Percentiles rank a stretch among this genome's conserved stretches.
Conservation (phyloP, 2,113 vertebrate species). For the Rhineura floridana region DNA sequence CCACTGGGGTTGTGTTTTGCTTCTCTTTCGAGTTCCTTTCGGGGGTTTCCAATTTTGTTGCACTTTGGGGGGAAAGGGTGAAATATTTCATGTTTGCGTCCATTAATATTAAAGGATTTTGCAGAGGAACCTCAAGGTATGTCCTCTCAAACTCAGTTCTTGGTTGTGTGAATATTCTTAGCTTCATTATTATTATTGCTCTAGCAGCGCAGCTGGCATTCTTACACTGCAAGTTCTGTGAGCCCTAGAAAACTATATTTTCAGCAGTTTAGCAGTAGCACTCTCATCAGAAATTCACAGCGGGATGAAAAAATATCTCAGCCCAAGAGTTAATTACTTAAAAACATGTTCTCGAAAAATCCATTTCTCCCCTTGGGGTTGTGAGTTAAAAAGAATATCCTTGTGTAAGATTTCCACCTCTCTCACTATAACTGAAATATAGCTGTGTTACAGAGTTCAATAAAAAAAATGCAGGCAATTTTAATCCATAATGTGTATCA, state of each 20-base stretch:
- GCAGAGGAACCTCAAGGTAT: not conserved
- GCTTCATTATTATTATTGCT: constrained; percentile 27
- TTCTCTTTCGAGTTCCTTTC: too few relatives aligned
- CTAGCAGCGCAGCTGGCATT: constrained; percentile 22
- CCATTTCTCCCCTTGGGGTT: constrained; percentile 60
- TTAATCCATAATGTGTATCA: constrained; percentile 68
- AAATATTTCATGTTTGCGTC: not conserved
- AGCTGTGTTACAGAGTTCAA: constrained; percentile 56
- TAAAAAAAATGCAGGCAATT: constrained; percentile 67
- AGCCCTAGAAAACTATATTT: constrained; percentile 35
- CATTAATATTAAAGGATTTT: not conserved
- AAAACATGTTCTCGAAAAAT: constrained; percentile 53
- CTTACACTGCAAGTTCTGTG: constrained; percentile 43
- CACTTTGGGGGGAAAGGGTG: not conserved
- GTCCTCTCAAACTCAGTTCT: not conserved
- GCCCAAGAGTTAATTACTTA: constrained; percentile 67
- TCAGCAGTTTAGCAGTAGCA: constrained; percentile 51
- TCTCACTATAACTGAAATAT: constrained; percentile 44
- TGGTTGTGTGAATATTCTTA: constrained; percentile 12
- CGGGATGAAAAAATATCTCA: constrained; percentile 59
- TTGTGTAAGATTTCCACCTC: constrained; percentile 54
- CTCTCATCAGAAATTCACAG: constrained; percentile 69
- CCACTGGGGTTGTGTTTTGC: too few relatives aligned
- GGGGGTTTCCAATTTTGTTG: too few relatives aligned
- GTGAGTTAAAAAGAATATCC: constrained; percentile 56